Conservation (phyloP, 2,113 vertebrate species). For the Chloropsis cyanopogon region DNA sequence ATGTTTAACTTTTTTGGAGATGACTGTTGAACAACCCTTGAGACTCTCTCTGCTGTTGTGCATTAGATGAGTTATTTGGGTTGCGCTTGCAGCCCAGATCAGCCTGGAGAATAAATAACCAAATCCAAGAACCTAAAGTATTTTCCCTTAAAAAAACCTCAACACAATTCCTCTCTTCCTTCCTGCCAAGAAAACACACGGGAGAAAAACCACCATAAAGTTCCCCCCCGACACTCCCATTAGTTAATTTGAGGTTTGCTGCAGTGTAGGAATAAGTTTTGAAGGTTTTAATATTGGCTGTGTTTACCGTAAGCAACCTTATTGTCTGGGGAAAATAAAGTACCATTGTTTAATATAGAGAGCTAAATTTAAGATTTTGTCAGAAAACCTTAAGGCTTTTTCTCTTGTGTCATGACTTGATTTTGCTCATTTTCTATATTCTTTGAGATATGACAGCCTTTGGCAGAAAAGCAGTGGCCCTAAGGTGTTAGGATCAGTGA, state of each 20-base stretch:
- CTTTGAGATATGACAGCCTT: not conserved
- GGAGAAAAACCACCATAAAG: not conserved
- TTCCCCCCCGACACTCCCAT: not conserved
- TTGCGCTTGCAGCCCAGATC: not conserved
- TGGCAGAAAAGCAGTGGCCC: not conserved
- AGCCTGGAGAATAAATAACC: not conserved
- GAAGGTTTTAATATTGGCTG: not conserved
- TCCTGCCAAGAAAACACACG: not conserved
- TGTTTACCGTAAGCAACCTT: not conserved
- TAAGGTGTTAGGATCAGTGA: not conserved
- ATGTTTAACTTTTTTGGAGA: slow-evolving; percentile 51
- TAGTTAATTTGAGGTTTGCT: slow-evolving; percentile 25
- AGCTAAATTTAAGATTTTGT: not conserved
- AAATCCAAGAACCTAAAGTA: not conserved
- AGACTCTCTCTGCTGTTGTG: not conserved
- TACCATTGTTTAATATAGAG: not conserved
- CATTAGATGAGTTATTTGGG: not conserved
- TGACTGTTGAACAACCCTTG: not conserved
- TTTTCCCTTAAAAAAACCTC: not conserved
- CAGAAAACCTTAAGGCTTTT: not conserved
- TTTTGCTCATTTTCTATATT: not conserved
- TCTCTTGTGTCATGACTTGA: not conserved
- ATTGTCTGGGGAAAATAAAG: not conserved
- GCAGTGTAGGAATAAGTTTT: not conserved
- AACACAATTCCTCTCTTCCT: not conserved